Evolutionary conservation across 2,797 vertebrate species (phyloP), one percentile per base, ranked within the genome.

Genomic region (Phyllotis vaccarum): DNA sequence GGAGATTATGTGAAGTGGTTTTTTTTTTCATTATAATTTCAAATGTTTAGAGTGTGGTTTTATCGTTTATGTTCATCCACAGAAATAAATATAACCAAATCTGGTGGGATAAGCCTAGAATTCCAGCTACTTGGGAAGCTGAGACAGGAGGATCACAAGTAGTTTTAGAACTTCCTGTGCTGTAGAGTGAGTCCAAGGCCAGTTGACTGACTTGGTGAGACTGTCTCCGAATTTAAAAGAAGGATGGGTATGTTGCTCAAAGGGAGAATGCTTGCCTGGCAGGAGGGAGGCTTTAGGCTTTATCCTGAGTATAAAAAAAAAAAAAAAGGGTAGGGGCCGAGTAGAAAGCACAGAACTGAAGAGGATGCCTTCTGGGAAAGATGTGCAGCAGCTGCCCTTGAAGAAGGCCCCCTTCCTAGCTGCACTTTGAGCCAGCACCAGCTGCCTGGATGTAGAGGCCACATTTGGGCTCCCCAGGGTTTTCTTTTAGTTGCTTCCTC

Each of bases 401-500:
- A 68, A 89, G 91, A 94, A 97, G 90, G 37, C 62, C 87, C 62
- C 2, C 0, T 72, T 93, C 79, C 64, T 70, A 70, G 91, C 89
- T 92, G 79, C 74, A 4, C 82, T n/a, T 40, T 19, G 79, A 97
- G 40, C 43, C 90, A 93, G 56, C 56, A 89, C 37, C 64, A 43
- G 94, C 87, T 82, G 86, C 79, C 58, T 96, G 94, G 75, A 96
- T 83, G 79, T 80, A 89, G 94, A 95, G 74, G 96, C 97, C 93
- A 43, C 95, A 34, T 96, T 85, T 93, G 79, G 93, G 64, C 82
- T 96, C 91, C 58, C 72, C 66, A 76, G 95, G 81, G 91, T 88
- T 97, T 98, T 97, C 83, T 82, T 83, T 34, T 93, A 95, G 89
- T 96, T 64, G 90, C 95, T 97, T 64, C 95, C 97, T 97, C 58